A percentile compares a stretch with the other conserved stretches of the same genome.
These are phyloP conservation scores for Zaprionus ghesquierei DNA, from an alignment of 1,140 invertebrate species.

Conservation along the genomic window DNA sequence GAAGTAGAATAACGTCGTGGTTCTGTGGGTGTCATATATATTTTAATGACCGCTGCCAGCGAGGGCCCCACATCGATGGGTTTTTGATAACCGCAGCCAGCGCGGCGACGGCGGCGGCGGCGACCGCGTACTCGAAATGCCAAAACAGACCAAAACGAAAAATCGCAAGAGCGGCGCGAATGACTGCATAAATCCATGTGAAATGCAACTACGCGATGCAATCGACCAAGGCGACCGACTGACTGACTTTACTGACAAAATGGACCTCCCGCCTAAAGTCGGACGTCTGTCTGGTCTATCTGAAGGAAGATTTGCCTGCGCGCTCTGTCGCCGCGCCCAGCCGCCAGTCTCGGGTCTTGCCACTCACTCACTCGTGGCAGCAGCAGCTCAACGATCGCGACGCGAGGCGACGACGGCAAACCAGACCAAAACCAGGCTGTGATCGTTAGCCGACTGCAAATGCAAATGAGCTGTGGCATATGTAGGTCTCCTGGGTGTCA, in stretches of 20 bases:
- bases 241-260: conserved; percentile 30
- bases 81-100: conserved; percentile 47
- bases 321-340: conserved; percentile 10
- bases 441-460: conserved; percentile 55
- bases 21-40: conserved; percentile 76
- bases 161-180: conserved; percentile 57
- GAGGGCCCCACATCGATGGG: conserved; percentile 32
- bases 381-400: conserved; percentile 1
- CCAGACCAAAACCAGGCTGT: too few relatives aligned
- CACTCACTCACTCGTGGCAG: conserved; percentile 1
- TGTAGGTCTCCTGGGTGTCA: conserved; percentile 76
- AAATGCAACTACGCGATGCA: conserved; percentile 50
- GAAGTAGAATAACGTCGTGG: conserved; percentile 26
- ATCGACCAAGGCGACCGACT: conserved; percentile 18
- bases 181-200: conserved; percentile 78
- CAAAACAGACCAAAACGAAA: conserved; percentile 20
- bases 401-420: too few relatives aligned
- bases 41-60: conserved; percentile 64
- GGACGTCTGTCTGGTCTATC: conserved; percentile 18
- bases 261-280: not conserved
- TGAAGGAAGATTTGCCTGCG: conserved; percentile 28
- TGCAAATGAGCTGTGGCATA: conserved; percentile 66
- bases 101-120: not conserved
- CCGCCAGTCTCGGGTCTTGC: not conserved
- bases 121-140: conserved; percentile 56